phyloP scores from a whole-genome alignment of 1,140 invertebrate genomes.

The Bombus vancouverensis region DNA sequence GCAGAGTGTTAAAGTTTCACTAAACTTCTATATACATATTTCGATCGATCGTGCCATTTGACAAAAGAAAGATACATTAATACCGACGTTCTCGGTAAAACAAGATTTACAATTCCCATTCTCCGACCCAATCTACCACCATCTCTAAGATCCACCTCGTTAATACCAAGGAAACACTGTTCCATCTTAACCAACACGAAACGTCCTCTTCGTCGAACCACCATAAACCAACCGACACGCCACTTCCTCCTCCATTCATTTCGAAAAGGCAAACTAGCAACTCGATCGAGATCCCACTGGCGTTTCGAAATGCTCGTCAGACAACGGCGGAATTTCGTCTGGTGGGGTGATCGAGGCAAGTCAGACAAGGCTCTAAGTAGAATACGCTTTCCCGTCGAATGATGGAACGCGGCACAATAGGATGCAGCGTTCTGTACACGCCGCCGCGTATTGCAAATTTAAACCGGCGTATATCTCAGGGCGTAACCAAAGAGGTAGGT shows the following conservation, averaged over 20 bases:
- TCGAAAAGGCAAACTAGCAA: not conserved
- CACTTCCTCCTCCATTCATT: not conserved
- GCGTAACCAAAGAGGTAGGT: conserved; percentile 76
- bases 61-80: too few species aligned
- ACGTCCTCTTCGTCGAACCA: not conserved
- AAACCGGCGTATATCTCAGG: conserved; percentile 70
- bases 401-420: not conserved
- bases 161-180: not conserved
- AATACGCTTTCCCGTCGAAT: conserved; percentile 17
- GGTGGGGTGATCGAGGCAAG: too few species aligned
- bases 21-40: too few species aligned
- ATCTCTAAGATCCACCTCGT: not conserved
- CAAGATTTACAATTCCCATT: not conserved
- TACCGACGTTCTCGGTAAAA: not conserved
- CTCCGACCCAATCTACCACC: not conserved
- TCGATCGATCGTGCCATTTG: too few species aligned
- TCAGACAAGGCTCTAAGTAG: not conserved
- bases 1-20: not conserved
- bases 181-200: not conserved
- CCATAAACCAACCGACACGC: not conserved
- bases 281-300: not conserved
- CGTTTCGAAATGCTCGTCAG: not conserved
- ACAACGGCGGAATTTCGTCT: conserved; percentile 6
- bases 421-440: conserved; percentile 32
- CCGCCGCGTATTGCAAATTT: conserved; percentile 59